Evolutionary conservation across 2,888 invertebrate genomes (phyloP), one percentile per base, ranked within the genome.

Genomic region (Ochropleura leucogaster): DNA sequence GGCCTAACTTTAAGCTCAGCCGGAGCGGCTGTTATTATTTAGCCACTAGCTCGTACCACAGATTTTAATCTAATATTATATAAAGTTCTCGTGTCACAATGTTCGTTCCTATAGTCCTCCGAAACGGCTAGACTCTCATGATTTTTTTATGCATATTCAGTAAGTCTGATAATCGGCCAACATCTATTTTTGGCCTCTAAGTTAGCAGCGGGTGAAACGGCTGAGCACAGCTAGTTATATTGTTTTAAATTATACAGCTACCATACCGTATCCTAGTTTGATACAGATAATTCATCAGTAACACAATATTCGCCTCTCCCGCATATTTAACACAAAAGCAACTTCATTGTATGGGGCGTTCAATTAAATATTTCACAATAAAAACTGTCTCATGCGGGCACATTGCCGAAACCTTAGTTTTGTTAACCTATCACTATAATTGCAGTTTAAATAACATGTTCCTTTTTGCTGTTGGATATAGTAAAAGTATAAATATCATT

Each of bases 331-430:
- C 40, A 71, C 68, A 74, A 82, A 67, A 60, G 60, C 42, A 40
- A 40, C 16, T 46, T 46, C 55, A 62, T 71, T 46, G 57, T 57
- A 60, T 73, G 20, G 30, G 46, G 7, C 9, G n/a, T 42, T 72
- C 44, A 53, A 75, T 79, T 55, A 63, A 60, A 72, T 75, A 55
- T 40, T 53, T 57, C 46, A 79, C 47, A 75, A 83, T 64, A 53
- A 51, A 66, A 42, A 49, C 49, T 47, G 16, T 60, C 30, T 63
- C 8, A 85, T 79, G 70, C 72, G 77, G 83, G 80, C 70, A 46
- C 30, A 85, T 71, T 74, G 64, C 70, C 65, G 40, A 30, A 47
- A 20, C 18, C 10, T 14, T n/a, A 14, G 10, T 62, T 72, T 72
- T 63, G 51, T 68, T 59, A 20, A 69, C 4, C 4, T 46, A 40